These are phyloP conservation scores for Catonia carolina DNA, from an alignment of 2,888 invertebrate genomes.

Conservation along the genomic window DNA sequence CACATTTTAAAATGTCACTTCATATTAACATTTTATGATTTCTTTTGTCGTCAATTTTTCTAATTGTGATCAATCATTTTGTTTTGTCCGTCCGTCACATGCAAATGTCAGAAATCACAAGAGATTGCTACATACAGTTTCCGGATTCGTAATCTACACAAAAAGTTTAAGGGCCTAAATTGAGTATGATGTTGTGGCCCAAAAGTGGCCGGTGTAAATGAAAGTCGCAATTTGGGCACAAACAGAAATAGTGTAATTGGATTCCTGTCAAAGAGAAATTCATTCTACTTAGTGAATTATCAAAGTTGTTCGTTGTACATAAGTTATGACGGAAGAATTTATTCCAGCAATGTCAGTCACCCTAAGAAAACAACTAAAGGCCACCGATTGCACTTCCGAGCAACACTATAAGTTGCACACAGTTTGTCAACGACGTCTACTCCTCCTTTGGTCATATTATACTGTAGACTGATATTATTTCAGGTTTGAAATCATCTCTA, in stretches of 20 bases:
- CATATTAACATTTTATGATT: too few relatives aligned
- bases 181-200: too few relatives aligned
- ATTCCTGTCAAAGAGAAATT: conserved; percentile 1
- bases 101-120: too few relatives aligned
- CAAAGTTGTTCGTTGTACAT: background rate
- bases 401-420: conserved; percentile 11
- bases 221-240: too few relatives aligned
- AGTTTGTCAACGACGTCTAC: background rate
- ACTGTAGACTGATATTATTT: conserved; percentile 1
- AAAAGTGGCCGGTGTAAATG: too few relatives aligned
- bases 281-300: background rate
- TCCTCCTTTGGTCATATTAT: background rate
- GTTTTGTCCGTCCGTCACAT: too few relatives aligned
- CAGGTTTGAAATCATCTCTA: background rate
- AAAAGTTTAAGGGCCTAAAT: too few relatives aligned
- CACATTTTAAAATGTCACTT: too few relatives aligned
- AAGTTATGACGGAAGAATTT: conserved; percentile 3
- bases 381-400: background rate
- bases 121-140: too few relatives aligned
- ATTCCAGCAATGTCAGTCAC: background rate
- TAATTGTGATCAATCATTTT: too few relatives aligned
- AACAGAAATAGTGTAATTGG: background rate
- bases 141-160: too few relatives aligned
- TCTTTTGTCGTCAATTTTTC: too few relatives aligned
- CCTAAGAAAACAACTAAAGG: conserved; percentile 5